Evolutionary conservation across 1,140 invertebrate genomes (phyloP).

Genomic region (Episyrphus balteatus): DNA sequence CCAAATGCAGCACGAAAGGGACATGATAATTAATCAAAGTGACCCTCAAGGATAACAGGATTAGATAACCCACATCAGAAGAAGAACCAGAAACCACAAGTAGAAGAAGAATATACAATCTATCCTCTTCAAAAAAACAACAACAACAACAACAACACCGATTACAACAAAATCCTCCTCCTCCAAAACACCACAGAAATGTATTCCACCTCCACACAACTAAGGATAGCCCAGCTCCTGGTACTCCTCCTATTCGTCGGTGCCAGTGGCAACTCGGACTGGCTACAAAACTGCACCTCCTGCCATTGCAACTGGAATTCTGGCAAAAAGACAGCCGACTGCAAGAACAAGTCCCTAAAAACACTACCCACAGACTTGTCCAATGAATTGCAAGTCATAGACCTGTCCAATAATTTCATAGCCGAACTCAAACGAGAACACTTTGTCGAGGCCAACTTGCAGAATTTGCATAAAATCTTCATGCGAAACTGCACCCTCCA

Average conservation of each 20-base stretch:
- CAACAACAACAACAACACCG: neutral
- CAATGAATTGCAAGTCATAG: slow-evolving; percentile 61
- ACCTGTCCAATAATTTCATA: slow-evolving; percentile 62
- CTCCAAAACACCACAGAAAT: neutral
- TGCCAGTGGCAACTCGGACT: slow-evolving; percentile 38
- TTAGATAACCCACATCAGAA: neutral
- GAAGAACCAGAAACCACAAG: neutral
- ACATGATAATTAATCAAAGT: neutral
- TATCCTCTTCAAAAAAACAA: neutral
- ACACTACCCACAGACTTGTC: slow-evolving; percentile 59
- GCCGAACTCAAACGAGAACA: slow-evolving; percentile 50
- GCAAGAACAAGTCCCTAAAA: slow-evolving; percentile 49
- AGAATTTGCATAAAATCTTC: slow-evolving; percentile 70
- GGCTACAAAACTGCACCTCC: slow-evolving; percentile 42
- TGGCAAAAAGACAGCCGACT: slow-evolving; percentile 72
- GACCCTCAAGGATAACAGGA: neutral
- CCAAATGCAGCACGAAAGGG: too few relatives aligned
- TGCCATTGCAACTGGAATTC: slow-evolving; percentile 71
- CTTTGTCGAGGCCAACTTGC: slow-evolving; percentile 56
- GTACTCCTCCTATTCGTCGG: neutral
- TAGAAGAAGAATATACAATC: neutral
- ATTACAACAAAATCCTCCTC: neutral
- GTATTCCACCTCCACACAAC: neutral
- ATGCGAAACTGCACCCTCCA: slow-evolving; percentile 60
- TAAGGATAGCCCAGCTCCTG: neutral